phyloP scores from a whole-genome alignment of 2,797 vertebrate species.

The Lithobates pipiens region DNA sequence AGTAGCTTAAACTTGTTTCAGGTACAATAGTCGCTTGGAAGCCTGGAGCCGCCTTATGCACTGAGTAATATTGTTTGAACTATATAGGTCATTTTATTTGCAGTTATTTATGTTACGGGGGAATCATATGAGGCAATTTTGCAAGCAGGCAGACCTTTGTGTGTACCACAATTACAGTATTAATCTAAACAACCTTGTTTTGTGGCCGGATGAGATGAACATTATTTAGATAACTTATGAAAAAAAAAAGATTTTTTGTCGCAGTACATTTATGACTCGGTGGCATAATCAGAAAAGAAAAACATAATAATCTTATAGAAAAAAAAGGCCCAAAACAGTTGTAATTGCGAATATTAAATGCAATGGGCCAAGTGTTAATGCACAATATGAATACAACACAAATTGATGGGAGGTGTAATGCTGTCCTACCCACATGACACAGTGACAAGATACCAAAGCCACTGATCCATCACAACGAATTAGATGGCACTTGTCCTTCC shows the following conservation, averaged over 20 bases:
- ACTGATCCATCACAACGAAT: slow-evolving; percentile 51
- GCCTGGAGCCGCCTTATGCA: slow-evolving; percentile 23
- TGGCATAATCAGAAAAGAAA: not conserved
- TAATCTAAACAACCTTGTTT: not conserved
- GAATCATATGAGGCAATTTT: slow-evolving; percentile 12
- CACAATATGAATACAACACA: slow-evolving; percentile 25
- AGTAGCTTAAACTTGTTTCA: slow-evolving; percentile 43
- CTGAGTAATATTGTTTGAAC: slow-evolving; percentile 26
- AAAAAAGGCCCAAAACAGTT: not conserved
- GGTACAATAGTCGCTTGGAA: slow-evolving; percentile 31
- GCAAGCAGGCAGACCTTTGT: not conserved
- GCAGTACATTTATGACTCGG: not conserved
- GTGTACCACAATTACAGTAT: not conserved
- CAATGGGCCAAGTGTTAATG: slow-evolving; percentile 22
- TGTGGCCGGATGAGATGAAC: not conserved
- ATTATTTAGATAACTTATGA: not conserved
- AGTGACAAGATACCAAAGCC: slow-evolving; percentile 40
- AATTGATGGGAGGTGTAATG: slow-evolving; percentile 9
- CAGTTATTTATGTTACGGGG: slow-evolving; percentile 38
- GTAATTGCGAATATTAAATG: not conserved
- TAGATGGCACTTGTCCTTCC: slow-evolving; percentile 16
- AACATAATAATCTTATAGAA: not conserved
- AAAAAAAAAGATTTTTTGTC: not conserved
- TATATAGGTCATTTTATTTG: slow-evolving; percentile 33
- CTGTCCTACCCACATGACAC: slow-evolving; percentile 22